Base-by-base conservation (phyloP, 92 coral and sea anemone species). In the Parazoanthus darwini region DNA sequence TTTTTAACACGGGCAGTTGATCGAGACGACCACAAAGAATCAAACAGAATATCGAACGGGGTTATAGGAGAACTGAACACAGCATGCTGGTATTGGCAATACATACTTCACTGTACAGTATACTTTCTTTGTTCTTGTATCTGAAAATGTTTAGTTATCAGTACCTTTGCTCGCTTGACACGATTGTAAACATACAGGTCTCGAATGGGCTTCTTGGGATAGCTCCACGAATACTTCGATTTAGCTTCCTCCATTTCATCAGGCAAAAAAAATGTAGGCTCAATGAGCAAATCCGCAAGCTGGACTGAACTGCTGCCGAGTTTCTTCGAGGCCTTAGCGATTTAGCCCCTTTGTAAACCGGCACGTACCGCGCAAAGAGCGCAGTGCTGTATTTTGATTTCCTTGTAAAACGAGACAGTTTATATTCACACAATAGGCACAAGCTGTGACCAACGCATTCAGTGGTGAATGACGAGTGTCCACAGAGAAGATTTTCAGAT, bases 131-230 rank as follows among this genome's bases (percentile, higher is more conserved):
- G 15, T 20, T 23, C n/a, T 63, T 20, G 6, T 22, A 63, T 63
- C n/a, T 18, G 14, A 23, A 58, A 58, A 63, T 63, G n/a, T 23
- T 3, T 11, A 76, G 80, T 76, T 37, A 39, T 51, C 3, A 13
- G 8, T 78, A 46, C 65, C 82, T 79, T 79, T 14, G 65, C 37
- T n/a, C 82, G 50, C 82, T 79, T 79, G 66, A 67, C 82, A 29
- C 59, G 15, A n/a, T 25, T 46, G 66, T 79, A 79, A 29, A 59
- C 67, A 29, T n/a, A 79, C 36, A 79, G 66, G 10, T 79, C 82
- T 26, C 82, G 58, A 54, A 79, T 79, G 3, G 82, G 82, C 63
- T 79, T 79, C 82, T 26, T 51, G 7, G 82, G 82, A 48, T 79
- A 79, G 3, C 50, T 3, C 16, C 37, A 46, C 63, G 65, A 79